Evolutionary conservation across 2,888 invertebrate genomes (phyloP).

Genomic region (Agrotis ipsilon): DNA sequence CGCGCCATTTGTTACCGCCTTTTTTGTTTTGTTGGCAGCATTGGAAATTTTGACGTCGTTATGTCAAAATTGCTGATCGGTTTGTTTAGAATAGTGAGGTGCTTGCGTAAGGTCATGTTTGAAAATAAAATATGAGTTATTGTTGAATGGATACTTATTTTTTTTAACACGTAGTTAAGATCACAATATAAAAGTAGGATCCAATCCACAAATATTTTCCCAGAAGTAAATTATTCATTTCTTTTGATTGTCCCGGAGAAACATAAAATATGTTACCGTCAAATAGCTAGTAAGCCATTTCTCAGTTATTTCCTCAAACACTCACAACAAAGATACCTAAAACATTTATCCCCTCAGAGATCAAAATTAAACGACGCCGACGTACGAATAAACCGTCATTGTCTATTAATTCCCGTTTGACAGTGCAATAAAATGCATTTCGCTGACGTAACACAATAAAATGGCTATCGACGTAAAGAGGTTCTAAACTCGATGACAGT

Average conservation of each 20-base stretch:
- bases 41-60: conserved; percentile 56
- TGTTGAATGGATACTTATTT: not conserved
- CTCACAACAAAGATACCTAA: not conserved
- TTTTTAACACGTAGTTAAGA: not conserved
- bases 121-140: not conserved
- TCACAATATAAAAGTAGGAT: not conserved
- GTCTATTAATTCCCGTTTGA: conserved; percentile 30
- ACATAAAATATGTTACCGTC: not conserved
- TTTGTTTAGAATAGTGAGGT: conserved; percentile 15
- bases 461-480: conserved; percentile 35
- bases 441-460: conserved; percentile 63
- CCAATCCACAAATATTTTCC: too few relatives aligned
- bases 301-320: not conserved
- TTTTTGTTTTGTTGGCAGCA: conserved; percentile 62
- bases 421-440: conserved; percentile 58
- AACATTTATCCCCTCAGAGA: not conserved
- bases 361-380: conserved; percentile 6
- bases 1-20: conserved; percentile 72
- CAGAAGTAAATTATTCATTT: too few relatives aligned
- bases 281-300: too few relatives aligned
- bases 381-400: conserved; percentile 34
- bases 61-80: conserved; percentile 48
- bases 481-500: conserved; percentile 48
- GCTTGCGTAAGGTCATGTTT: not conserved
- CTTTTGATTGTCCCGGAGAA: too few relatives aligned